Conservation (phyloP, 2,888 invertebrate genomes). For the Campopleginae sp. region DNA sequence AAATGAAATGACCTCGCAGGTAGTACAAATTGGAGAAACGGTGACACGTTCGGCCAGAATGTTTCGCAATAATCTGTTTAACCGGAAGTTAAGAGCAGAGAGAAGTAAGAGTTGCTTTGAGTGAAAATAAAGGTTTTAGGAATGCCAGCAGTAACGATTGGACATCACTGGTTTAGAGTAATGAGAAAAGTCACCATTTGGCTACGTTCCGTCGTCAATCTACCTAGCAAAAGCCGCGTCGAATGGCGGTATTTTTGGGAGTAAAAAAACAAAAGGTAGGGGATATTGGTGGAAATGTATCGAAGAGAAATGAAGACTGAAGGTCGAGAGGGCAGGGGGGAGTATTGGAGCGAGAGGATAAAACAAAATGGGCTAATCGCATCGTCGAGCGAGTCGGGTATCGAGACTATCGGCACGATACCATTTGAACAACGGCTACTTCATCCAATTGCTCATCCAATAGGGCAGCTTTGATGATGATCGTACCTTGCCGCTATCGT, state of each 20-base stretch:
- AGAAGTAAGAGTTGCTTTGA: conserved; percentile 13
- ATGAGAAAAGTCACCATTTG: conserved; percentile 10
- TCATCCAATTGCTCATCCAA: conserved; percentile 88
- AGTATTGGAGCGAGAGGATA: not conserved
- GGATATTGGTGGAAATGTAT: not conserved
- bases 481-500: conserved; percentile 89
- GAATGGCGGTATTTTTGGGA: not conserved
- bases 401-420: conserved; percentile 44
- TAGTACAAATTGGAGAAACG: not conserved
- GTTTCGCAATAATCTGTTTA: conserved; percentile 12
- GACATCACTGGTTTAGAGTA: conserved; percentile 24
- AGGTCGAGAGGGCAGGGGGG: not conserved
- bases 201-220: conserved; percentile 25
- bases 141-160: conserved; percentile 8
- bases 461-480: conserved; percentile 87
- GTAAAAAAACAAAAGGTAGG: not conserved
- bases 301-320: not conserved
- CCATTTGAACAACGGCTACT: conserved; percentile 80
- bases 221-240: conserved; percentile 9
- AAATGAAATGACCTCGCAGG: not conserved
- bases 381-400: conserved; percentile 34
- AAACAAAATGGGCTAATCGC: conserved; percentile 35
- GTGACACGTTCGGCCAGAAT: not conserved
- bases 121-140: not conserved
- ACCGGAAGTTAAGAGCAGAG: not conserved